A percentile compares a stretch with the other conserved stretches of the same genome.
Conservation (phyloP, 2,113 vertebrate species). For the Macrotis lagotis region DNA sequence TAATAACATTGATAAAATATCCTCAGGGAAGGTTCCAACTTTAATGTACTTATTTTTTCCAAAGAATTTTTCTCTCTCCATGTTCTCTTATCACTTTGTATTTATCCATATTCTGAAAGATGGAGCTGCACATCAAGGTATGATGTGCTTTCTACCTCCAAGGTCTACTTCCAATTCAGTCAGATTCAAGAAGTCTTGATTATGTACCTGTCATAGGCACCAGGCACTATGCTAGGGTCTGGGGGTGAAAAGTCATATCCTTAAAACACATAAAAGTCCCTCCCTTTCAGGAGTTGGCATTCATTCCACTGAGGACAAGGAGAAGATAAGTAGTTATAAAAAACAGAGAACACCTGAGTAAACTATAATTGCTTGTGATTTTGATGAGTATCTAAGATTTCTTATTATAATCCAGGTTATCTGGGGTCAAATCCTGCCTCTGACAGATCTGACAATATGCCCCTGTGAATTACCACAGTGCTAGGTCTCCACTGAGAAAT, state of each 20-base stretch:
- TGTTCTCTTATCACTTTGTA: no score
- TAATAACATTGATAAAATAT: accelerated
- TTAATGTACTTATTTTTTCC: slow-evolving; percentile 27
- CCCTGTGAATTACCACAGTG: background rate
- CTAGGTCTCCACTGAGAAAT: background rate
- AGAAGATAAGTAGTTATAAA: background rate
- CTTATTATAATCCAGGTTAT: background rate
- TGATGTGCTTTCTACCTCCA: background rate
- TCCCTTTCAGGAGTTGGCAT: background rate
- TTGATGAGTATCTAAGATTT: background rate
- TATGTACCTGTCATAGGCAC: background rate
- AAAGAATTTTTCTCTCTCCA: background rate
- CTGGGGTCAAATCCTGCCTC: background rate
- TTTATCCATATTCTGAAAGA: background rate
- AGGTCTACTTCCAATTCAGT: slow-evolving; percentile 7
- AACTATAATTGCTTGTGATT: background rate
- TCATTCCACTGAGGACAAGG: background rate
- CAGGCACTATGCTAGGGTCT: background rate
- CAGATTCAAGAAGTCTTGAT: background rate
- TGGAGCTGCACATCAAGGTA: background rate
- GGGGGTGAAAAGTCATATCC: background rate
- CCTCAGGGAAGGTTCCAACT: background rate
- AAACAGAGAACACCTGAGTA: background rate
- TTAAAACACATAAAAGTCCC: background rate
- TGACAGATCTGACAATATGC: background rate